Percentiles rank a stretch among this genome's conserved stretches.
Conservation (phyloP, 2,888 invertebrate genomes). For the Ichneumoninae sp. region DNA sequence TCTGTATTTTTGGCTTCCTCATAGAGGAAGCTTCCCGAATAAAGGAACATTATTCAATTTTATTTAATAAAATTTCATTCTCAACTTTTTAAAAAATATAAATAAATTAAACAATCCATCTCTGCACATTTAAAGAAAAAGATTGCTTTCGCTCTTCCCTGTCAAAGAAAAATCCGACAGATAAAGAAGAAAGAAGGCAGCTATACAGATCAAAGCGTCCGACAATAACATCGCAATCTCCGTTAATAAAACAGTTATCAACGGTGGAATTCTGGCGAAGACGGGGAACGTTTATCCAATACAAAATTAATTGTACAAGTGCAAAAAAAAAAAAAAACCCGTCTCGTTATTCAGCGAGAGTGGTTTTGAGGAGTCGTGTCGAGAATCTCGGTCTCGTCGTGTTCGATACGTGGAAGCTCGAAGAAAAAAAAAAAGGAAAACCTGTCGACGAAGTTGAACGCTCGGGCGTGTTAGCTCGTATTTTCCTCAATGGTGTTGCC, state of each 20-base stretch:
- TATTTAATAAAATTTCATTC: no score
- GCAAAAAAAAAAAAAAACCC: slow-evolving; percentile 1
- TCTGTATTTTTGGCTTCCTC: no score
- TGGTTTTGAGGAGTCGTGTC: not conserved
- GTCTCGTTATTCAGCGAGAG: slow-evolving; percentile 33
- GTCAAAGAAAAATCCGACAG: not conserved
- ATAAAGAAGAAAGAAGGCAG: not conserved
- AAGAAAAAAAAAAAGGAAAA: slow-evolving; percentile 9
- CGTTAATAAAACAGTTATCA: not conserved
- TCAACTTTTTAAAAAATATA: no score
- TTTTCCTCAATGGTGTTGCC: slow-evolving; percentile 59
- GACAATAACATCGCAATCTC: not conserved
- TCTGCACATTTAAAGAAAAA: not conserved
- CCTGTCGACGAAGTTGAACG: slow-evolving; percentile 55
- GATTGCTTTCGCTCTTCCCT: not conserved
- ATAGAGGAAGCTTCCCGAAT: no score
- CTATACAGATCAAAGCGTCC: not conserved
- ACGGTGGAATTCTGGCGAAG: not conserved
- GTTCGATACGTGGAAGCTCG: slow-evolving; percentile 31
- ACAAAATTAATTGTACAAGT: not conserved
- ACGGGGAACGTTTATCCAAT: not conserved
- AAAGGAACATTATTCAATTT: no score
- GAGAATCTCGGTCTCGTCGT: slow-evolving; percentile 8
- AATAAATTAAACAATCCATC: no score
- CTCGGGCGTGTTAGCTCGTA: slow-evolving; percentile 60